Evolutionary conservation across 2,113 vertebrate species (phyloP).

Genomic region (Ceyx cyanopectus): DNA sequence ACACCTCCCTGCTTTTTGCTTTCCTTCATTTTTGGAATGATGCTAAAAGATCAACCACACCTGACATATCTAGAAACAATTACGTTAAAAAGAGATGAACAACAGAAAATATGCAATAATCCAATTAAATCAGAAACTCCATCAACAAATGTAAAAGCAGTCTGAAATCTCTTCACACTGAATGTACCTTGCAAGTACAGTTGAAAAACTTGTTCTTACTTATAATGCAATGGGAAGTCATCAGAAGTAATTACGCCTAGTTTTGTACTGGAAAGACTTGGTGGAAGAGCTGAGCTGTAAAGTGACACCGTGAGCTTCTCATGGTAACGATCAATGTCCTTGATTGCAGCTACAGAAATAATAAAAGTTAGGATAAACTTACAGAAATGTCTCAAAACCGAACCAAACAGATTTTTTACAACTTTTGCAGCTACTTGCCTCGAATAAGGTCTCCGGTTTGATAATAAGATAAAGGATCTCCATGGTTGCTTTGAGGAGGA

Average conservation of each 20-base stretch:
- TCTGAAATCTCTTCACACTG: neutral
- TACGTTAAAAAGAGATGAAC: neutral
- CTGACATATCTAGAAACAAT: neutral
- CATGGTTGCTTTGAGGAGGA: slow-evolving; percentile 92
- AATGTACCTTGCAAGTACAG: neutral
- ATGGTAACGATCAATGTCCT: slow-evolving; percentile 95
- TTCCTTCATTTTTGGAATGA: neutral
- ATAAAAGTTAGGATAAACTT: neutral
- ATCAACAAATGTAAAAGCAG: neutral
- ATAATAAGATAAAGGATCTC: slow-evolving; percentile 96
- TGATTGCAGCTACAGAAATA: slow-evolving; percentile 85
- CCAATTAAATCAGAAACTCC: neutral
- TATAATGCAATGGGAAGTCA: slow-evolving; percentile 92
- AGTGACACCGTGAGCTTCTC: slow-evolving; percentile 92
- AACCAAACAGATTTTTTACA: neutral
- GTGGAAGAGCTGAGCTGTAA: slow-evolving; percentile 83
- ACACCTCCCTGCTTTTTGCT: neutral
- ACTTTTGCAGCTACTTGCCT: slow-evolving; percentile 75
- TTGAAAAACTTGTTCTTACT: slow-evolving; percentile 68
- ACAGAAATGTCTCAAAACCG: neutral
- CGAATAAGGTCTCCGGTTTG: slow-evolving; percentile 92
- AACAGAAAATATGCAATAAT: neutral
- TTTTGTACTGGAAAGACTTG: slow-evolving; percentile 81
- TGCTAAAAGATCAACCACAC: neutral
- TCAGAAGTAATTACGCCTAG: slow-evolving; percentile 91